A percentile compares a stretch with the other conserved stretches of the same genome.
Evolutionary conservation across 2,113 vertebrate genomes (phyloP).

Genomic region (Semnornis frantzii): DNA sequence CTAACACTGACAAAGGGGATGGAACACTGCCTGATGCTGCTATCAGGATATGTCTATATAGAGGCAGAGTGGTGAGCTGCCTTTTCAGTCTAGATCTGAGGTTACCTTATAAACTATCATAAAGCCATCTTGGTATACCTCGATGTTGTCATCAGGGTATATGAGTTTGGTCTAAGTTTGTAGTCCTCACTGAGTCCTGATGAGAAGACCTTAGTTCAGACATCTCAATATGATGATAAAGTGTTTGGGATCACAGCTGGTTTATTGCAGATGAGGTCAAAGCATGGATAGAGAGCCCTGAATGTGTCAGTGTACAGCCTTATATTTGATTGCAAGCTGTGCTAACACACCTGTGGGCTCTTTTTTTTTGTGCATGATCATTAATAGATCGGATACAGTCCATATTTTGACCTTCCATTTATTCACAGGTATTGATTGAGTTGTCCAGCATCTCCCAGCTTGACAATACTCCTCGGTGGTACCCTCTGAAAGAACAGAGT

Average conservation of each 20-base stretch:
- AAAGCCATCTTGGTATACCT: background rate
- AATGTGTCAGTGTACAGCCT: background rate
- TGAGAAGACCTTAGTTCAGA: background rate
- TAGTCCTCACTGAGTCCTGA: background rate
- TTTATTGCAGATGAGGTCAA: background rate
- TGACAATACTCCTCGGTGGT: conserved; percentile 95
- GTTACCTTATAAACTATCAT: background rate
- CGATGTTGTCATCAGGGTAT: background rate
- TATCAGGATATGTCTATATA: background rate
- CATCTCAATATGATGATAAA: background rate
- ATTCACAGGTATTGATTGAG: conserved; percentile 91
- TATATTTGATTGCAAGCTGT: background rate
- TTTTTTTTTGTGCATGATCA: background rate
- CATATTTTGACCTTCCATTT: background rate
- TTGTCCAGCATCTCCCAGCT: conserved; percentile 89
- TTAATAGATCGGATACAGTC: background rate
- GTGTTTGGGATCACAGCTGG: background rate
- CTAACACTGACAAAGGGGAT: background rate
- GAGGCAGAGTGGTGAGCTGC: background rate
- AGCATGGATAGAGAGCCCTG: background rate
- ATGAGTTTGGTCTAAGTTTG: background rate
- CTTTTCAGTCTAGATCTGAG: background rate
- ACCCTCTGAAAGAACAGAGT: conserved; percentile 92
- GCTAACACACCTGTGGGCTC: background rate
- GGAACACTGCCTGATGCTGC: background rate